Evolutionary conservation across 2,797 vertebrate species (phyloP), one percentile per base, ranked within the genome.

Genomic region (Garrulus glandarius): DNA sequence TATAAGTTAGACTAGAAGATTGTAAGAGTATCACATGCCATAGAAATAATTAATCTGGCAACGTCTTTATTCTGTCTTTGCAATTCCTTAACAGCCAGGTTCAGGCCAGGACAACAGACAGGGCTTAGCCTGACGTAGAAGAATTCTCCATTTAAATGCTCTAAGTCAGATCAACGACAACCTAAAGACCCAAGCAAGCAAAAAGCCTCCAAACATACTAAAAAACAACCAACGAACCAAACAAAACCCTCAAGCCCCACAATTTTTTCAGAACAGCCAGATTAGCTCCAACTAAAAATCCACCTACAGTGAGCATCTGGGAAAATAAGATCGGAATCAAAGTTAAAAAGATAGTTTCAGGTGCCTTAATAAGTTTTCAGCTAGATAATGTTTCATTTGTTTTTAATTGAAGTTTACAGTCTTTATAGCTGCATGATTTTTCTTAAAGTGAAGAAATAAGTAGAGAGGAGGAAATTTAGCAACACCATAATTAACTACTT

Each of bases 401-500:
- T 91, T 94, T 89, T 83, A 61, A 59, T 60, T 91, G 56, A 81
- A 59, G 55, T 47, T 37, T 81, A 34, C 44, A 46, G 18, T 52
- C 61, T 83, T 91, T 65, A 81, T 10, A 71, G 57, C n/a, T 81
- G 22, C 30, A 55, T 52, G 39, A 34, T 75, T 89, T 92, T 92
- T 84, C 76, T 86, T 78, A 43, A 76, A 95, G 72, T 84, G 69
- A 88, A 47, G 36, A 61, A 95, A 92, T 80, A 93, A 88, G 39
- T 32, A 44, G 49, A 76, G 89, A 84, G 57, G n/a, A 93, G 46
- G 90, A 91, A 96, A 87, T 95, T 93, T 81, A 96, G 80, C 80
- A 93, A 74, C 75, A 92, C 41, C 70, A 63, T 94, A 97, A 96
- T 97, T 95, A 96, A 95, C 91, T 94, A 76, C 94, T 94, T 94